A percentile compares a stretch with the other conserved stretches of the same genome.
Evolutionary conservation across 2,113 vertebrate genomes (phyloP).

Genomic region (Smithornis capensis): DNA sequence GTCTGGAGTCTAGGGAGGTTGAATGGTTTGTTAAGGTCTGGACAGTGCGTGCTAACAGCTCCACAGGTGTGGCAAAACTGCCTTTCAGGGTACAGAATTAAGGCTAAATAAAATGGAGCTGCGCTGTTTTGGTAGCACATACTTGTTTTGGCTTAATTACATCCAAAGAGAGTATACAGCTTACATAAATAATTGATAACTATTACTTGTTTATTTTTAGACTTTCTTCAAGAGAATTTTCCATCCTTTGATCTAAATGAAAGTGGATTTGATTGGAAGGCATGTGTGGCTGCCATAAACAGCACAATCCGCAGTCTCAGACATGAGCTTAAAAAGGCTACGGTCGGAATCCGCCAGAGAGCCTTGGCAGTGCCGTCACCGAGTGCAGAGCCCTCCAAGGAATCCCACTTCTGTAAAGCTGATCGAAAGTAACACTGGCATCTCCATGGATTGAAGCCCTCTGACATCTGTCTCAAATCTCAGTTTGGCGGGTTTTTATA

Average conservation of each 20-base stretch:
- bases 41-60: not conserved
- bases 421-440: not conserved
- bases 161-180: not conserved
- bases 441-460: not conserved
- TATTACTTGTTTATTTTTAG: conserved; percentile 62
- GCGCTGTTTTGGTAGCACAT: not conserved
- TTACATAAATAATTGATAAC: conserved; percentile 30
- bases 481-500: not conserved
- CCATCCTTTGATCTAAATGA: conserved; percentile 72
- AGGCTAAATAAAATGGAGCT: not conserved
- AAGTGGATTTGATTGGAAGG: conserved; percentile 76
- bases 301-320: conserved; percentile 73
- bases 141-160: not conserved
- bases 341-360: not conserved
- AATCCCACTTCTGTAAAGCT: not conserved
- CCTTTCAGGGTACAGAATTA: not conserved
- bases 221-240: conserved; percentile 79
- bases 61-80: not conserved
- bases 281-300: conserved; percentile 79
- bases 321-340: conserved; percentile 21
- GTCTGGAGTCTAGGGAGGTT: not conserved
- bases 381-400: not conserved
- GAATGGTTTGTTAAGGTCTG: not conserved
- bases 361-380: not conserved
- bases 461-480: not conserved